Evolutionary conservation across 2,113 vertebrate genomes (phyloP).

Genomic region (Strix aluco): DNA sequence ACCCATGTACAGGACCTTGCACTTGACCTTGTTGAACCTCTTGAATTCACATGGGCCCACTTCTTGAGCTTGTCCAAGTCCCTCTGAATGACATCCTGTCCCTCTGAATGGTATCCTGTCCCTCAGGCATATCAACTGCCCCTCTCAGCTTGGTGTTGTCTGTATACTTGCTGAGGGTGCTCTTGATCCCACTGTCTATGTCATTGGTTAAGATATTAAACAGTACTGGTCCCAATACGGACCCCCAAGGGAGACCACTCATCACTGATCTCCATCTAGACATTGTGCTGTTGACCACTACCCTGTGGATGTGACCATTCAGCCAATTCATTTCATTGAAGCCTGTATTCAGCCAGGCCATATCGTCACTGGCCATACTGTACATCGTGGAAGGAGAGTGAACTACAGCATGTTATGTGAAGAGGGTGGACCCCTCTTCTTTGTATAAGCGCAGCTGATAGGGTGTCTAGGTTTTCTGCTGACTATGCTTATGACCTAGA

Average conservation of each 20-base stretch:
- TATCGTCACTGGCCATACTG: neutral
- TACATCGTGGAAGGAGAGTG: neutral
- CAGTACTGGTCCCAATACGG: neutral
- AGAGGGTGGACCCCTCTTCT: neutral
- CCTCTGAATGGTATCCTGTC: neutral
- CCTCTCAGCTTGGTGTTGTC: neutral
- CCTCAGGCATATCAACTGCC: fast-evolving
- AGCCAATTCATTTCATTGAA: neutral
- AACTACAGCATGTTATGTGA: neutral
- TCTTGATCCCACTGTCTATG: neutral
- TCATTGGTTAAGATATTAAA: neutral
- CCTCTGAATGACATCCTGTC: neutral
- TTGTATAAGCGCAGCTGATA: neutral
- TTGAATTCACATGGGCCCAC: neutral
- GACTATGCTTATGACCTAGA: neutral
- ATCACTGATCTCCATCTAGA: neutral
- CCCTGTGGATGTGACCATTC: neutral
- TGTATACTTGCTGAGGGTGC: neutral
- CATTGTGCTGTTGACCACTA: neutral
- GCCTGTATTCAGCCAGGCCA: neutral
- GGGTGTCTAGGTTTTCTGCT: neutral
- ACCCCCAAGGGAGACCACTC: neutral
- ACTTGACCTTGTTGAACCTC: neutral
- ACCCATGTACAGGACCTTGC: neutral
- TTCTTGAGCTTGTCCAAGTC: neutral